These are phyloP conservation scores for Junonia oenone DNA, from an alignment of 2,888 invertebrate genomes.

Conservation along the genomic window DNA sequence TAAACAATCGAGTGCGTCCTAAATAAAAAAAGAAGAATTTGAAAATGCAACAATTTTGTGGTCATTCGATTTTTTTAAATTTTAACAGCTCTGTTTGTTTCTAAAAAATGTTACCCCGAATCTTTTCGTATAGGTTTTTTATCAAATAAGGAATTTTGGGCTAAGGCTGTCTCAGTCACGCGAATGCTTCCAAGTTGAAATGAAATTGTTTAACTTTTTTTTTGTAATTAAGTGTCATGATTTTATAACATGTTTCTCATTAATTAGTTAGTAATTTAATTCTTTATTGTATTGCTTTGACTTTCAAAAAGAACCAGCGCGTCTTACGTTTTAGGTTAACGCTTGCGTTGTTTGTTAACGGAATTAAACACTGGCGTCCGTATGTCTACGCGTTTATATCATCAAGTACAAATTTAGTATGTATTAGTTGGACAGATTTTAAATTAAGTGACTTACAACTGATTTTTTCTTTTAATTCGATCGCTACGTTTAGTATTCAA, in stretches of 20 bases:
- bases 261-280: constrained; percentile 64
- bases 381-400: constrained; percentile 49
- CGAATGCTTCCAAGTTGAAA: constrained; percentile 65
- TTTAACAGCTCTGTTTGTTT: not conserved
- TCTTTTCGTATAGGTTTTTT: constrained; percentile 41
- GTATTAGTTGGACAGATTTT: constrained; percentile 42
- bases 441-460: constrained; percentile 33
- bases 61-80: not conserved
- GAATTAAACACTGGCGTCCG: constrained; percentile 59
- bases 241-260: constrained; percentile 57
- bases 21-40: not conserved
- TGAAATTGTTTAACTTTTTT: constrained; percentile 34
- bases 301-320: constrained; percentile 33
- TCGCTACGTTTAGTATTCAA: constrained; percentile 43
- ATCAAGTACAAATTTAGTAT: constrained; percentile 71
- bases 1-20: not conserved
- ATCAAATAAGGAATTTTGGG: constrained; percentile 34
- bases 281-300: constrained; percentile 60
- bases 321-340: constrained; percentile 38
- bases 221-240: constrained; percentile 57
- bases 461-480: not conserved
- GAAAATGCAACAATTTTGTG: not conserved
- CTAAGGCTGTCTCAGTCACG: constrained; percentile 57
- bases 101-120: constrained; percentile 6
- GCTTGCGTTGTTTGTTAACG: constrained; percentile 42